These are phyloP conservation scores for Enoplosus armatus DNA, from an alignment of 2,797 vertebrate species.

Conservation along the genomic window DNA sequence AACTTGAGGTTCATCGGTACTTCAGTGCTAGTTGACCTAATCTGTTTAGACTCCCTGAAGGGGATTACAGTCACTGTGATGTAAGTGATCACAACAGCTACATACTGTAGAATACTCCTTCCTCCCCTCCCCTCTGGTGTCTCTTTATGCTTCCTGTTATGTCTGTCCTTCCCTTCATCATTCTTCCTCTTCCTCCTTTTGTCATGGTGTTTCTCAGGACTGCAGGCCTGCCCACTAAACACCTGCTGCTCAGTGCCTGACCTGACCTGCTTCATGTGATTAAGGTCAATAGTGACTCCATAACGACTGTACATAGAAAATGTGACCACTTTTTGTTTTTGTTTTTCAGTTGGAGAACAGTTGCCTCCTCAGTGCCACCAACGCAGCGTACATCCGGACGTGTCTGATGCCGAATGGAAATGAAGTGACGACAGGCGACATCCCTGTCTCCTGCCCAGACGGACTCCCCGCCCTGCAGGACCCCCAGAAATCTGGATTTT, in stretches of 20 bases:
- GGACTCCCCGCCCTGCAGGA: constrained; percentile 67
- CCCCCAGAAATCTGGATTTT: constrained; percentile 75
- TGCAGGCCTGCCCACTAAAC: neutral
- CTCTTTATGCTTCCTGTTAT: neutral
- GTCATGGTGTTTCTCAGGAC: neutral
- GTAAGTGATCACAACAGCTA: neutral
- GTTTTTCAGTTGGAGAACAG: constrained; percentile 72
- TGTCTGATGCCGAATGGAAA: constrained; percentile 72
- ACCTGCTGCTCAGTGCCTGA: constrained; percentile 9
- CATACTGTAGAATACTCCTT: neutral
- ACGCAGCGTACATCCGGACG: constrained; percentile 69
- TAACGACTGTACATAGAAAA: neutral
- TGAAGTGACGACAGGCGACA: constrained; percentile 8
- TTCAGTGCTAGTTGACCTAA: neutral
- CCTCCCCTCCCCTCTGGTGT: neutral
- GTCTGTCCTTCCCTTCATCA: neutral
- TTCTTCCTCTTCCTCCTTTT: neutral
- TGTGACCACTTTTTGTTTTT: neutral
- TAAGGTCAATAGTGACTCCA: constrained; percentile 3
- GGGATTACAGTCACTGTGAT: constrained; percentile 5
- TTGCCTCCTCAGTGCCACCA: constrained; percentile 64
- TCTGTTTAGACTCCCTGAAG: constrained; percentile 2
- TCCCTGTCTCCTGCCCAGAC: constrained; percentile 53
- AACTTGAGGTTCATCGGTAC: neutral
- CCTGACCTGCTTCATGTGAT: constrained; percentile 21